Evolutionary conservation across 2,888 invertebrate genomes (phyloP).

Genomic region (Chalcis sispes): DNA sequence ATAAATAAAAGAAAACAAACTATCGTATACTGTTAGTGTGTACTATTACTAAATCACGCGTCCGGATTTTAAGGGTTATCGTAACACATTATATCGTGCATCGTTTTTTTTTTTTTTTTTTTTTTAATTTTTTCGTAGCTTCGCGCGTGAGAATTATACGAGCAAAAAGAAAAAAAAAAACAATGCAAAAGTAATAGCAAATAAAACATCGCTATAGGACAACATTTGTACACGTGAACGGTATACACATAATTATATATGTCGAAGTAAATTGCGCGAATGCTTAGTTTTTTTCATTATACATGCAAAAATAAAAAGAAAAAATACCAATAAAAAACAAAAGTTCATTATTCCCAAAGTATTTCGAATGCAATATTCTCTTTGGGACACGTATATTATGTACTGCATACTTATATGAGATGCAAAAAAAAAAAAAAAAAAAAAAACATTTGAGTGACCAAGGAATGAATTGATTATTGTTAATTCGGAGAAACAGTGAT

Average conservation of each 20-base stretch:
- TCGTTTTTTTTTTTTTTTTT: no score
- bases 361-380: slow-evolving; percentile 1
- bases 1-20: not conserved
- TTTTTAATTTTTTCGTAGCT: slow-evolving; percentile 36
- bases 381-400: no score
- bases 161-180: not conserved
- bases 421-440: not conserved
- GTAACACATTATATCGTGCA: slow-evolving; percentile 26
- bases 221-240: slow-evolving; percentile 31
- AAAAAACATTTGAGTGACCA: slow-evolving; percentile 10
- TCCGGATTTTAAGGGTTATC: slow-evolving; percentile 31
- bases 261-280: slow-evolving; percentile 11
- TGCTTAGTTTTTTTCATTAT: slow-evolving; percentile 27
- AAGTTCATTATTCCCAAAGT: slow-evolving; percentile 3
- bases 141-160: slow-evolving; percentile 9
- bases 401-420: not conserved
- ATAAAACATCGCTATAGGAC: slow-evolving; percentile 31
- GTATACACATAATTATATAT: slow-evolving; percentile 12
- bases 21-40: no score
- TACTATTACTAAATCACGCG: slow-evolving; percentile 7
- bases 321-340: slow-evolving; percentile 1
- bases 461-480: slow-evolving; percentile 9
- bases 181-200: not conserved
- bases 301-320: no score
- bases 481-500: slow-evolving; percentile 17